A percentile compares a stretch with the other conserved stretches of the same genome.
Evolutionary conservation across 1,140 invertebrate species (phyloP).

Genomic region (Adoxophyes honmai): DNA sequence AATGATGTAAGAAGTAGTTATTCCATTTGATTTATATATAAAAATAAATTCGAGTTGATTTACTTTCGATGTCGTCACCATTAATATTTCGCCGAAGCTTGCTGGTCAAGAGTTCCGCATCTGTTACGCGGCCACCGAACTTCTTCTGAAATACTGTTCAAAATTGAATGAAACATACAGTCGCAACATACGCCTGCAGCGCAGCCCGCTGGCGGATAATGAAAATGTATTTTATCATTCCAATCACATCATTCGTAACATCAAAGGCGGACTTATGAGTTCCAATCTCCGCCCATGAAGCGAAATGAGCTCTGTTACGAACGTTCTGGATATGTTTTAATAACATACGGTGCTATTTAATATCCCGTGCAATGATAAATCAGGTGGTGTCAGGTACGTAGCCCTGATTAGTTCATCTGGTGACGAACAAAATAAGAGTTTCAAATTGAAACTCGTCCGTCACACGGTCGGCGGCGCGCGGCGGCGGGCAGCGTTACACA

Average conservation of each 20-base stretch:
- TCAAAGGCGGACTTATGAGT: constrained; percentile 10
- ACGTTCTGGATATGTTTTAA: constrained; percentile 1
- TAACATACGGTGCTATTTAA: not conserved
- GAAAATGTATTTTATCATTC: constrained; percentile 8
- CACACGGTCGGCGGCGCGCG: constrained; percentile 31
- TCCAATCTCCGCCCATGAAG: constrained; percentile 1
- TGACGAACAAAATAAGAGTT: constrained; percentile 27
- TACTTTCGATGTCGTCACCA: constrained; percentile 6
- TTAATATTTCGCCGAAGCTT: not conserved
- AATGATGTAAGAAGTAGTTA: constrained; percentile 3
- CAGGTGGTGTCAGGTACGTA: constrained; percentile 2
- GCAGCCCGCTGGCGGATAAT: not conserved
- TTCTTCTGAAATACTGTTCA: not conserved
- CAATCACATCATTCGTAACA: constrained; percentile 7
- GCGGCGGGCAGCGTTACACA: constrained; percentile 4
- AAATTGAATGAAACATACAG: too few relatives aligned
- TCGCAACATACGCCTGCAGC: too few relatives aligned
- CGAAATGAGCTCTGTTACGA: constrained; percentile 5
- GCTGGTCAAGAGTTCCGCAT: not conserved
- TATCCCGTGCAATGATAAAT: constrained; percentile 4
- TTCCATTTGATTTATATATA: not conserved
- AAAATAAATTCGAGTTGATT: not conserved
- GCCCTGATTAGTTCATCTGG: constrained; percentile 7
- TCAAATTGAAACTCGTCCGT: constrained; percentile 49
- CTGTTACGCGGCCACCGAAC: not conserved